These are phyloP conservation scores for Geococcyx californianus DNA, from an alignment of 2,113 vertebrate genomes.

Conservation along the genomic window DNA sequence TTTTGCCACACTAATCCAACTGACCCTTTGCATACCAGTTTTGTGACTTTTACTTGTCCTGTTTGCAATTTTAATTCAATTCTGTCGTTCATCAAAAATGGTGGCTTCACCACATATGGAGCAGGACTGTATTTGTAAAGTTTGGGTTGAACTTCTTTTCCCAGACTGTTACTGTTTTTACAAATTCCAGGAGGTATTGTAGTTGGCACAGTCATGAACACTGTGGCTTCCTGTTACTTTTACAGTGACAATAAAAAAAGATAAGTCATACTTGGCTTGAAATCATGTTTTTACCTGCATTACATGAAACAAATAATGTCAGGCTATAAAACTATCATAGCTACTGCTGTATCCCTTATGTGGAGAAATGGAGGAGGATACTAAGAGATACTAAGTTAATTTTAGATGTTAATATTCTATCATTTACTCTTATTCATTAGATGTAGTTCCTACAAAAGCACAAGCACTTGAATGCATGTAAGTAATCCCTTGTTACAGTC, in stretches of 20 bases:
- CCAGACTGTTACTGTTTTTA: neutral
- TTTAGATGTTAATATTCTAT: neutral
- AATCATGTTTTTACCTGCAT: neutral
- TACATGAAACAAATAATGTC: neutral
- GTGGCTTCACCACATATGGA: neutral
- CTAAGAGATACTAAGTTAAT: neutral
- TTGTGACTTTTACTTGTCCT: neutral
- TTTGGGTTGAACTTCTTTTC: neutral
- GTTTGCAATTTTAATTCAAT: neutral
- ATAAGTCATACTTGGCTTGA: neutral
- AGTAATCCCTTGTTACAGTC: neutral
- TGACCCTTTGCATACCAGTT: neutral
- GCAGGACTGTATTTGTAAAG: neutral
- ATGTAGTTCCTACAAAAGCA: neutral
- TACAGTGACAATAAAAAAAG: fast-evolving
- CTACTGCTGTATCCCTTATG: neutral
- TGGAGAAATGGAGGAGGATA: neutral
- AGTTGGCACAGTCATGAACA: neutral
- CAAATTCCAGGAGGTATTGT: neutral
- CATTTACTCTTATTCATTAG: neutral
- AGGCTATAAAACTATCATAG: neutral
- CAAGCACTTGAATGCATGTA: neutral
- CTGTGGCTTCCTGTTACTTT: neutral
- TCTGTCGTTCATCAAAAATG: neutral
- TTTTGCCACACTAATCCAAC: neutral